phyloP scores from a whole-genome alignment of 1,140 invertebrate species.

The Coptotermes formosanus region DNA sequence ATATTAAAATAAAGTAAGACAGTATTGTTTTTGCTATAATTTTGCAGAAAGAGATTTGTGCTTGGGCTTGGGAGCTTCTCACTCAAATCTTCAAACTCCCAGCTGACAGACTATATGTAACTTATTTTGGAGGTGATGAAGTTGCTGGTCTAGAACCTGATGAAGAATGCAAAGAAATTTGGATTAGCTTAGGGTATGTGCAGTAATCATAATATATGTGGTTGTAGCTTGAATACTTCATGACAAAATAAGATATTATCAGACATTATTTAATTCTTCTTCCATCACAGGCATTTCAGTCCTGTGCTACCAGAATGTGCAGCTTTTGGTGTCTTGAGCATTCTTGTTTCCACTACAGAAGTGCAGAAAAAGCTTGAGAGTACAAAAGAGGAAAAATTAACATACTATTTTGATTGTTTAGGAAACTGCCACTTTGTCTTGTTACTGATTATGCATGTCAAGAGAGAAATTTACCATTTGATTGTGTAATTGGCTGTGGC shows the following conservation, averaged over 20 bases:
- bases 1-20: background rate
- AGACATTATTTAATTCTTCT: too few relatives aligned
- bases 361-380: too few relatives aligned
- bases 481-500: too few relatives aligned
- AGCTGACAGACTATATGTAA: constrained; percentile 90
- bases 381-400: too few relatives aligned
- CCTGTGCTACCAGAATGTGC: too few relatives aligned
- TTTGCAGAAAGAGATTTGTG: constrained; percentile 84
- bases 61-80: constrained; percentile 97
- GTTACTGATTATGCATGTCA: too few relatives aligned
- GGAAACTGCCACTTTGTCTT: too few relatives aligned
- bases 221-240: background rate
- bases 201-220: background rate
- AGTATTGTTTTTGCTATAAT: background rate
- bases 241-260: background rate
- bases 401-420: too few relatives aligned
- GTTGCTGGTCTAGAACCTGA: constrained; percentile 84
- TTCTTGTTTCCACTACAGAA: too few relatives aligned
- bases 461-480: too few relatives aligned
- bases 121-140: constrained; percentile 95
- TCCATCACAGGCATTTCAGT: too few relatives aligned
- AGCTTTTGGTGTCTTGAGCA: too few relatives aligned
- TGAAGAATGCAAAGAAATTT: constrained; percentile 85
- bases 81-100: constrained; percentile 79
- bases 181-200: constrained; percentile 68